A percentile compares a stretch with the other conserved stretches of the same genome.
These are phyloP conservation scores for Struthidea cinerea DNA, from an alignment of 2,113 vertebrate species.

Conservation along the genomic window DNA sequence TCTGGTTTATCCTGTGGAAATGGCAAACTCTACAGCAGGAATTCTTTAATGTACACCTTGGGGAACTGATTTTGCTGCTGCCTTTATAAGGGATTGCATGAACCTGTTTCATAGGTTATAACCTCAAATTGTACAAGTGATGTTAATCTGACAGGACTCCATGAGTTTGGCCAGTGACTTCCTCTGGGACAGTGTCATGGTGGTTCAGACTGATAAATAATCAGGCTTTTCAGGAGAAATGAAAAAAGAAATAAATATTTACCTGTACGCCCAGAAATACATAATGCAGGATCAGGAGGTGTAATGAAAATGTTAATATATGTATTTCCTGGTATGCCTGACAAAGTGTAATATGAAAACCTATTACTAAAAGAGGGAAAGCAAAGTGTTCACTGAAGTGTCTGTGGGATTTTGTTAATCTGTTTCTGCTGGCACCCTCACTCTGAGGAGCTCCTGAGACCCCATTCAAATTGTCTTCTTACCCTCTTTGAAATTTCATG, in stretches of 20 bases:
- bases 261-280: background rate
- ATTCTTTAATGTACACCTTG: background rate
- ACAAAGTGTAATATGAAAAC: background rate
- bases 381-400: background rate
- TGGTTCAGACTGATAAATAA: background rate
- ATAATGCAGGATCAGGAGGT: background rate
- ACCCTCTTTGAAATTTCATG: background rate
- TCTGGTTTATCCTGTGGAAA: background rate
- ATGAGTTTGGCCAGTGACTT: background rate
- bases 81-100: background rate
- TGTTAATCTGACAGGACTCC: background rate
- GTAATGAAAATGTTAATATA: background rate
- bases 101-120: background rate
- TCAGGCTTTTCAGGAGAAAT: background rate
- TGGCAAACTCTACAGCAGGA: background rate
- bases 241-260: background rate
- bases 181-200: background rate
- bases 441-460: background rate
- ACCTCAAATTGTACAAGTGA: background rate
- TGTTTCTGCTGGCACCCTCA: background rate
- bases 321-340: background rate
- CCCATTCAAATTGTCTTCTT: background rate
- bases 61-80: background rate
- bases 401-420: background rate
- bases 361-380: background rate